These are phyloP conservation scores for Platysternon megacephalum DNA, from an alignment of 2,113 vertebrate species.

Conservation along the genomic window DNA sequence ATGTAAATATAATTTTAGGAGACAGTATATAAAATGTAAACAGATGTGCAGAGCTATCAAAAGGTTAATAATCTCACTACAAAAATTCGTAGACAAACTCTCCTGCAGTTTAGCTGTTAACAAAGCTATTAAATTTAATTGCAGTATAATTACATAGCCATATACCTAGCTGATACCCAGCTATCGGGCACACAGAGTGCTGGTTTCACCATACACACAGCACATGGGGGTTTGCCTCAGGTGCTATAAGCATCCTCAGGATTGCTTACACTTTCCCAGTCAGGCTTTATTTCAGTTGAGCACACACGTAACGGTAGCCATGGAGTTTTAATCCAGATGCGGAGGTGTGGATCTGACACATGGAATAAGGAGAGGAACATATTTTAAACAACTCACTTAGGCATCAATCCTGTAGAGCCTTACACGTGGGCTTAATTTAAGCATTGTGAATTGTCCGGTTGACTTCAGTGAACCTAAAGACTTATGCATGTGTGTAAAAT, in stretches of 20 bases:
- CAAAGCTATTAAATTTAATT: conserved; percentile 74
- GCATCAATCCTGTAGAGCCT: not conserved
- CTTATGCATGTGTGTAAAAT: not conserved
- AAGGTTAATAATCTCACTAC: conserved; percentile 66
- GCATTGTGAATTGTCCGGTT: not conserved
- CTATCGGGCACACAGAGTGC: not conserved
- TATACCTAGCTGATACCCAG: conserved; percentile 48
- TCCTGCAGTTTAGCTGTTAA: conserved; percentile 65
- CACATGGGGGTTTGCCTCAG: conserved; percentile 25
- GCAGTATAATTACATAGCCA: conserved; percentile 31
- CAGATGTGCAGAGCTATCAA: conserved; percentile 9
- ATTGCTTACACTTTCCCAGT: not conserved
- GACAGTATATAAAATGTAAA: conserved; percentile 20
- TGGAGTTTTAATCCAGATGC: not conserved
- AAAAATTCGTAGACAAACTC: conserved; percentile 47
- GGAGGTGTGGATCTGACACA: not conserved
- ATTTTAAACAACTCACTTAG: not conserved
- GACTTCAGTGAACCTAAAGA: not conserved
- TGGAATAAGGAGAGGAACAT: not conserved
- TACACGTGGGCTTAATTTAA: not conserved
- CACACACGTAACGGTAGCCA: not conserved
- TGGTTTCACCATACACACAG: not conserved
- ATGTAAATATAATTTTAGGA: conserved; percentile 47
- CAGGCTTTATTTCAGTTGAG: not conserved
- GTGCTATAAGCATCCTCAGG: conserved; percentile 19